Evolutionary conservation across 1,140 invertebrate species (phyloP).

Genomic region (Acromyrmex charruanus): DNA sequence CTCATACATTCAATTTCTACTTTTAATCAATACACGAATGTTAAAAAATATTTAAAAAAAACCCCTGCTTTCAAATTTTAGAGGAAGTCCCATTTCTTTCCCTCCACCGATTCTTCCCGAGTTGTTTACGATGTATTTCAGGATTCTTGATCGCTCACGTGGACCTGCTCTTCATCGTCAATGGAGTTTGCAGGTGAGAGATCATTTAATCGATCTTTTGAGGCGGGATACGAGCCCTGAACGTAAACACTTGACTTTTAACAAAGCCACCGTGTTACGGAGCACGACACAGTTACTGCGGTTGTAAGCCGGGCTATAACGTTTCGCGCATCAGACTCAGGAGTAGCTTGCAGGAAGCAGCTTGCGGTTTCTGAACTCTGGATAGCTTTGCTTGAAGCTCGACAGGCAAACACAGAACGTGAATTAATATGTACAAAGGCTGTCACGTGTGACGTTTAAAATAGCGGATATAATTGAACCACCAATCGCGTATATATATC

Average conservation of each 20-base stretch:
- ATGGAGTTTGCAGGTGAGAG: conserved; percentile 59
- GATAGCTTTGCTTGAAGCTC: conserved; percentile 70
- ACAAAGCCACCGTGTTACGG: conserved; percentile 68
- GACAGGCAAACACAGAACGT: conserved; percentile 56
- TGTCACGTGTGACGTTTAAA: conserved; percentile 49
- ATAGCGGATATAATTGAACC: conserved; percentile 34
- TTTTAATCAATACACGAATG: background rate
- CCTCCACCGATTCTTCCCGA: conserved; percentile 4
- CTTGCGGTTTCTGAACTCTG: conserved; percentile 73
- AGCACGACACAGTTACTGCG: conserved; percentile 71
- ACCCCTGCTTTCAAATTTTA: conserved; percentile 1
- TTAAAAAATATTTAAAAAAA: background rate
- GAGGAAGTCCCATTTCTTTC: background rate
- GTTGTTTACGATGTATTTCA: conserved; percentile 53
- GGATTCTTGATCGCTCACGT: conserved; percentile 50
- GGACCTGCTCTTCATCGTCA: conserved; percentile 44
- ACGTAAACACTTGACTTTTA: conserved; percentile 65
- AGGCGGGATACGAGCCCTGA: conserved; percentile 32
- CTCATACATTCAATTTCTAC: background rate
- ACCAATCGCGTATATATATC: conserved; percentile 14
- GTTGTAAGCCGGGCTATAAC: conserved; percentile 72
- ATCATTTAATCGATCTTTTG: conserved; percentile 63
- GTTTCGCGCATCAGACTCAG: conserved; percentile 65
- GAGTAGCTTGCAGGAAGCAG: conserved; percentile 70
- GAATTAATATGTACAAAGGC: conserved; percentile 60